A percentile compares a stretch with the other conserved stretches of the same genome.
Evolutionary conservation across 2,888 invertebrate species (phyloP).

Genomic region (Pherbina coryleti): DNA sequence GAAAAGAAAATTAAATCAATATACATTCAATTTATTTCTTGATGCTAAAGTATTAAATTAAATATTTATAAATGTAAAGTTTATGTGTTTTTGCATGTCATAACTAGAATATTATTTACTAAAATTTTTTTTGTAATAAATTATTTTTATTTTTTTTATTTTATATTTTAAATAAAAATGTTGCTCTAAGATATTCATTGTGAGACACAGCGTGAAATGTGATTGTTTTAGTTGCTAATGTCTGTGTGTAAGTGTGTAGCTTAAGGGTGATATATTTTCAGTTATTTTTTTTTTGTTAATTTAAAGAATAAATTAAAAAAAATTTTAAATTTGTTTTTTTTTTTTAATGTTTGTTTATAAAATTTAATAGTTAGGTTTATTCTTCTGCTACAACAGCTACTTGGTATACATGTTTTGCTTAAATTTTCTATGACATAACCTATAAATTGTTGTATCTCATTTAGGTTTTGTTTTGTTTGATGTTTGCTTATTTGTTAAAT

Average conservation of each 20-base stretch:
- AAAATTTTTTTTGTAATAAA: not conserved
- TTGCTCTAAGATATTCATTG: not conserved
- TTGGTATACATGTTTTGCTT: constrained; percentile 5
- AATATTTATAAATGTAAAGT: not conserved
- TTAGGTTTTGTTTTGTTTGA: no score
- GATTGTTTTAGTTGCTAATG: constrained; percentile 18
- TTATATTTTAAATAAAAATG: not conserved
- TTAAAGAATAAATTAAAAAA: not conserved
- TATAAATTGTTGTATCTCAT: no score
- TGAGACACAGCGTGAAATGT: constrained; percentile 23
- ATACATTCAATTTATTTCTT: no score
- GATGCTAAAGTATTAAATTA: not conserved
- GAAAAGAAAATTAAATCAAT: no score
- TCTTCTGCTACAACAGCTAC: not conserved
- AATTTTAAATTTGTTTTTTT: not conserved
- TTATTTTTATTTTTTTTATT: not conserved
- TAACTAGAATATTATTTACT: not conserved
- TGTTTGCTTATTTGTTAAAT: no score
- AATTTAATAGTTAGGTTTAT: not conserved
- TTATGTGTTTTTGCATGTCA: not conserved
- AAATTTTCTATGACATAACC: no score
- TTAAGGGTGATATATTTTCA: not conserved
- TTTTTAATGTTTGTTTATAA: not conserved
- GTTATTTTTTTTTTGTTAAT: not conserved
- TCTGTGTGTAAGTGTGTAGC: not conserved